phyloP scores from a whole-genome alignment of 1,140 invertebrate genomes.

The Pygmarrhopalites habei region DNA sequence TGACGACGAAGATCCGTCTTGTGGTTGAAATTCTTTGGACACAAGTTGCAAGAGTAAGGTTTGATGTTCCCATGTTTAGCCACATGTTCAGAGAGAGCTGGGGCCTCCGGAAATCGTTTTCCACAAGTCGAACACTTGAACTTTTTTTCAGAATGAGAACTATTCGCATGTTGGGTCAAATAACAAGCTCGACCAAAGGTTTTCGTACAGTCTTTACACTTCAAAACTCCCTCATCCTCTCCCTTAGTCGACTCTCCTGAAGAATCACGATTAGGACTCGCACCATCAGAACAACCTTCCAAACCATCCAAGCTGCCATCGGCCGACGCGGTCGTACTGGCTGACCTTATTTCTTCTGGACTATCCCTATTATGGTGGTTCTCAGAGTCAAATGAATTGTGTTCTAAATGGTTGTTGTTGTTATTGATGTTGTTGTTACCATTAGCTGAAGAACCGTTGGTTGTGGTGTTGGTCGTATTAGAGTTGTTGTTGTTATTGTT shows the following conservation, averaged over 20 bases:
- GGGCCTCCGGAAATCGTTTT: constrained; percentile 61
- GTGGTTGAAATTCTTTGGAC: constrained; percentile 82
- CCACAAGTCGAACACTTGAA: constrained; percentile 77
- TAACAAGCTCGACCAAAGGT: constrained; percentile 79
- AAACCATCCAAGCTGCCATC: constrained; percentile 24
- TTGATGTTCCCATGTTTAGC: constrained; percentile 73
- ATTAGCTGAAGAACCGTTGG: constrained; percentile 8
- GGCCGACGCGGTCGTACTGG: constrained; percentile 36
- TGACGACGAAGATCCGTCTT: constrained; percentile 86
- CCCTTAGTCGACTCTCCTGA: constrained; percentile 7
- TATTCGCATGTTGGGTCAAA: constrained; percentile 81
- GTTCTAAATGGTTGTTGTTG: constrained; percentile 10
- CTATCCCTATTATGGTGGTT: constrained; percentile 13
- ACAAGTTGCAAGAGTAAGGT: constrained; percentile 78
- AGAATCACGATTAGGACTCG: not conserved
- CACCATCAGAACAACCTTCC: constrained; percentile 14
- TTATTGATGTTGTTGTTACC: constrained; percentile 7
- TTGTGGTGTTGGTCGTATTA: constrained; percentile 1
- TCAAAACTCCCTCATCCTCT: constrained; percentile 50
- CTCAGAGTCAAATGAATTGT: constrained; percentile 19
- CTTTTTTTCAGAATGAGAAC: constrained; percentile 76
- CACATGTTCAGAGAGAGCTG: constrained; percentile 53
- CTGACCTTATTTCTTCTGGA: constrained; percentile 30
- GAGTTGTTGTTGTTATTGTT: not conserved
- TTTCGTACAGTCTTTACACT: constrained; percentile 75